These are phyloP conservation scores for Rhizoglyphus robini DNA, from an alignment of 1,140 invertebrate genomes.

Conservation along the genomic window DNA sequence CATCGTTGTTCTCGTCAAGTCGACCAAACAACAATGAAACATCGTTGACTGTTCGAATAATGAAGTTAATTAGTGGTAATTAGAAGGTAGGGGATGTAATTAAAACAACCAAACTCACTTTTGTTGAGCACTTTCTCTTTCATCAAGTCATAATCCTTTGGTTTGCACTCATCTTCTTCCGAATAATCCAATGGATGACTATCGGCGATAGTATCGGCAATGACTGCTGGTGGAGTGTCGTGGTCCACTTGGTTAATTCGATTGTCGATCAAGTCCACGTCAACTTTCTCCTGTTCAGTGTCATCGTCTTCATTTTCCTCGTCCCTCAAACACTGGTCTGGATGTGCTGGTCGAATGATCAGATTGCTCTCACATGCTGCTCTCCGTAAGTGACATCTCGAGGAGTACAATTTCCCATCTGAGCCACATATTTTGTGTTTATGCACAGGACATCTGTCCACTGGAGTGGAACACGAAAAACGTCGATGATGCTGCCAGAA, in stretches of 20 bases:
- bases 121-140: constrained; percentile 21
- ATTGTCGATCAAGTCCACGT: no score
- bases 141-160: constrained; percentile 24
- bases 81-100: neutral
- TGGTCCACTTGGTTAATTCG: neutral
- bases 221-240: neutral
- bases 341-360: constrained; percentile 20
- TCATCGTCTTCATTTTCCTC: constrained; percentile 2
- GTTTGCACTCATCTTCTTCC: constrained; percentile 21
- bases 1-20: constrained; percentile 21
- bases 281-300: no score
- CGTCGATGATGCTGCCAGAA: constrained; percentile 7
- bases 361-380: constrained; percentile 13
- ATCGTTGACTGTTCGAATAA: constrained; percentile 16
- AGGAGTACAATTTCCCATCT: constrained; percentile 24
- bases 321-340: constrained; percentile 20
- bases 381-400: constrained; percentile 21
- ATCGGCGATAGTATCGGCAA: neutral
- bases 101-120: constrained; percentile 20
- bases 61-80: neutral
- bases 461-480: neutral
- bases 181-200: neutral
- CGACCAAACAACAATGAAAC: constrained; percentile 20
- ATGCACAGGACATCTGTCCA: constrained; percentile 22
- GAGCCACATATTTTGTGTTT: constrained; percentile 25